Percentiles rank a stretch among this genome's conserved stretches.
Evolutionary conservation across 1,140 invertebrate species (phyloP).

Genomic region (Frieseomelitta varia): DNA sequence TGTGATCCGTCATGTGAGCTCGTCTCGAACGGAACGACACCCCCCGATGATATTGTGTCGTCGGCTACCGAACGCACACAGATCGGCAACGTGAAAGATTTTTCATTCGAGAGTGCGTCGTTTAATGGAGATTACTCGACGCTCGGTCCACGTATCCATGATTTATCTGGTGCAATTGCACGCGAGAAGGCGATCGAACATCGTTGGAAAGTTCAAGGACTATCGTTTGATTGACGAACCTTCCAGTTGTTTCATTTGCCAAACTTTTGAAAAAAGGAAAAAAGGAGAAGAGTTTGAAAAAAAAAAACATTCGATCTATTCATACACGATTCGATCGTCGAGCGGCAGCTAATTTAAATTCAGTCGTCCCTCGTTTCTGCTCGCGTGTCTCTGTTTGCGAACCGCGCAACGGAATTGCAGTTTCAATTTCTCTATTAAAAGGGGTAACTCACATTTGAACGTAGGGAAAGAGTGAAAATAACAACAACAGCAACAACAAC

Average conservation of each 20-base stretch:
- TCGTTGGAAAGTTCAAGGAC: too few relatives aligned
- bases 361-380: not conserved
- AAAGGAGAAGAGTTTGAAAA: not conserved
- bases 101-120: not conserved
- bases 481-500: not conserved
- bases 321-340: not conserved
- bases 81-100: not conserved
- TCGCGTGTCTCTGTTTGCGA: too few relatives aligned
- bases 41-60: not conserved
- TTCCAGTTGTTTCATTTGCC: not conserved
- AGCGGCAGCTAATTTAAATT: not conserved
- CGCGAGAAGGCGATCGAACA: too few relatives aligned
- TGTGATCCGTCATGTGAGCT: slow-evolving; percentile 9
- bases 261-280: not conserved
- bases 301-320: not conserved
- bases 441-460: not conserved
- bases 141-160: too few relatives aligned
- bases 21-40: not conserved
- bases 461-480: too few relatives aligned
- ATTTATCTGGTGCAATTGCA: too few relatives aligned
- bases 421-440: not conserved
- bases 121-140: not conserved
- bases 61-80: not conserved
- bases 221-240: not conserved
- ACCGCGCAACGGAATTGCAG: not conserved